These are phyloP conservation scores for Drosophila histrio DNA, from an alignment of 2,888 invertebrate genomes.

Conservation along the genomic window DNA sequence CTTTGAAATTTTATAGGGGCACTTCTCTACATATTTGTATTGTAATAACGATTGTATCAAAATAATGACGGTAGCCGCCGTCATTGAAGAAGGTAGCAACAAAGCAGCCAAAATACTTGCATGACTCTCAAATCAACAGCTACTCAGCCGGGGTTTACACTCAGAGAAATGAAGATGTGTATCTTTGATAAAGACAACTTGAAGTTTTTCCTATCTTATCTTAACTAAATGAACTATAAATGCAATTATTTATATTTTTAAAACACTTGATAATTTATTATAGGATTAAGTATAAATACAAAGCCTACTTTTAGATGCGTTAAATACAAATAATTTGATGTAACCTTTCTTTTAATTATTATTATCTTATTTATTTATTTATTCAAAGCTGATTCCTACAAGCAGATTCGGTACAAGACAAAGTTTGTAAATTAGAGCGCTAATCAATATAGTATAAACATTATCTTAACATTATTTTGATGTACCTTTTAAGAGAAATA, in stretches of 20 bases:
- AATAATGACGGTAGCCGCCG: conserved; percentile 28
- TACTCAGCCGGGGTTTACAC: conserved; percentile 22
- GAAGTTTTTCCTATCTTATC: neutral
- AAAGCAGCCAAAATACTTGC: conserved; percentile 27
- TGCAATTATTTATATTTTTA: neutral
- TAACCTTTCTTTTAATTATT: too few relatives aligned
- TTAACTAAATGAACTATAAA: neutral
- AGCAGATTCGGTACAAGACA: too few relatives aligned
- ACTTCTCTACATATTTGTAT: conserved; percentile 3
- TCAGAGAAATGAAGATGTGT: neutral
- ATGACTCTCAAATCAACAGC: conserved; percentile 28
- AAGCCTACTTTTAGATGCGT: too few relatives aligned
- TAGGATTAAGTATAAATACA: neutral
- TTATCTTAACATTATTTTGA: too few relatives aligned
- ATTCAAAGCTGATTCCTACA: too few relatives aligned
- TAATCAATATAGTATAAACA: too few relatives aligned
- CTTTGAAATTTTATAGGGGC: conserved; percentile 36
- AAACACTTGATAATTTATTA: neutral
- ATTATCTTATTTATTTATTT: too few relatives aligned
- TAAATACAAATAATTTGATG: too few relatives aligned
- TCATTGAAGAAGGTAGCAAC: conserved; percentile 13
- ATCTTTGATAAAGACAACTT: neutral
- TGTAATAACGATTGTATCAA: conserved; percentile 16
- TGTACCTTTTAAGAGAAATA: too few relatives aligned
- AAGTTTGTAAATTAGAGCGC: too few relatives aligned